Conservation (phyloP, 64 coral and sea anemone genomes). For the Montipora efflorescens region DNA sequence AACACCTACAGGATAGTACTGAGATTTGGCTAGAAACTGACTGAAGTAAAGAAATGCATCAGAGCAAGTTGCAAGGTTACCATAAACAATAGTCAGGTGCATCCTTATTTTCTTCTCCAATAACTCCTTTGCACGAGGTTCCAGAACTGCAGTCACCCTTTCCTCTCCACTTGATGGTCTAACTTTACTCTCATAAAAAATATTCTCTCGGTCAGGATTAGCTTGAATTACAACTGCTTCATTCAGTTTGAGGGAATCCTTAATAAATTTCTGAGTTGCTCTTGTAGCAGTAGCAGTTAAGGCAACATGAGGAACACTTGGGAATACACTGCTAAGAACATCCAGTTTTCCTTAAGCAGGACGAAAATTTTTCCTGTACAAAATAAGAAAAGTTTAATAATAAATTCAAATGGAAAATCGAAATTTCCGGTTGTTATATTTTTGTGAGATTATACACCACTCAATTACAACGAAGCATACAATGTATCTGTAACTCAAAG, state of each 20-base stretch:
- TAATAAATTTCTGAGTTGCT: not conserved
- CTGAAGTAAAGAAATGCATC: not conserved
- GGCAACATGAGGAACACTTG: not conserved
- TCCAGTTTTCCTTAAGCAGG: not conserved
- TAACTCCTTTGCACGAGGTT: not conserved
- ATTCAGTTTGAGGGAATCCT: not conserved
- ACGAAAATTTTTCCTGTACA: not conserved
- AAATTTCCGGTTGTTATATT: too few species aligned
- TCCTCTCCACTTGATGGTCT: not conserved
- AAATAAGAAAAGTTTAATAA: too few species aligned
- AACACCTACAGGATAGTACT: too few species aligned
- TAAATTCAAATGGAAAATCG: too few species aligned
- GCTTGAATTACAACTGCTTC: not conserved
- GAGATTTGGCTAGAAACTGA: not conserved
- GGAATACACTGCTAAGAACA: not conserved
- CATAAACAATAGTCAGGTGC: not conserved
- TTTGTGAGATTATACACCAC: too few species aligned
- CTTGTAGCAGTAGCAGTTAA: not conserved
- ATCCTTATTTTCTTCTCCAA: not conserved
- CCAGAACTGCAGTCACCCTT: not conserved
- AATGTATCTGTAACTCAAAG: too few species aligned
- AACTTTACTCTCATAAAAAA: not conserved
- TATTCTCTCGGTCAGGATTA: not conserved
- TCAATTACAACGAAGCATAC: too few species aligned
- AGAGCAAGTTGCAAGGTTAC: not conserved